Percentiles rank a stretch among this genome's conserved stretches.
Evolutionary conservation across 2,113 vertebrate species (phyloP).

Genomic region (Tautogolabrus adspersus): DNA sequence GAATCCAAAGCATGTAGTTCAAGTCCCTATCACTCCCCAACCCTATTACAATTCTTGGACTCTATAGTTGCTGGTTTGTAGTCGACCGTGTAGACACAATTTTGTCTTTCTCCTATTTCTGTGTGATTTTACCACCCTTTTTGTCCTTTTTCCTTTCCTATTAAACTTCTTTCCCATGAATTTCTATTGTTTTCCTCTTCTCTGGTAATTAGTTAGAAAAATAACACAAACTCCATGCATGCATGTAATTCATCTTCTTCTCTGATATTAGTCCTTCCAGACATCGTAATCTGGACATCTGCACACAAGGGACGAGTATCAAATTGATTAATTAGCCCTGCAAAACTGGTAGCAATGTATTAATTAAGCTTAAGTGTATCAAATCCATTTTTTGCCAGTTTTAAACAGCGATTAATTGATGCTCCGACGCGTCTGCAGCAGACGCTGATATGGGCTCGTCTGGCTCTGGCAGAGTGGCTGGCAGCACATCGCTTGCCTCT

Average conservation of each 20-base stretch:
- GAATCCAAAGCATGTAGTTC: conserved; percentile 65
- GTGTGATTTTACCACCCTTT: background rate
- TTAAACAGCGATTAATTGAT: conserved; percentile 80
- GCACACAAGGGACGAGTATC: conserved; percentile 58
- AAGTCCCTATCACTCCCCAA: conserved; percentile 62
- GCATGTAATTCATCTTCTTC: conserved; percentile 44
- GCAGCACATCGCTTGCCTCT: conserved; percentile 69
- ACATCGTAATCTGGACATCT: conserved; percentile 70
- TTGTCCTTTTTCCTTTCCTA: background rate
- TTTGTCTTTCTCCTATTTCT: background rate
- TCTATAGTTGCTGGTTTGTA: conserved; percentile 39
- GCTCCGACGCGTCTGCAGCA: conserved; percentile 59
- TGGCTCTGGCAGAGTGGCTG: conserved; percentile 64
- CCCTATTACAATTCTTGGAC: conserved; percentile 41
- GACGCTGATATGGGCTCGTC: conserved; percentile 67
- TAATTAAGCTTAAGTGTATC: conserved; percentile 82
- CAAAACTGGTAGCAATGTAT: conserved; percentile 80
- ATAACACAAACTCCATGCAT: conserved; percentile 22
- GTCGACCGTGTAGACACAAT: conserved; percentile 5
- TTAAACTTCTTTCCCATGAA: background rate
- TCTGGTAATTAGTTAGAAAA: conserved; percentile 40
- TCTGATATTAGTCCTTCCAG: conserved; percentile 45
- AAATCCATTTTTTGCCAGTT: conserved; percentile 74
- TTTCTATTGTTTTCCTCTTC: background rate
- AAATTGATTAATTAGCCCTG: conserved; percentile 81